Evolutionary conservation across 2,113 vertebrate genomes (phyloP).

Genomic region (Nanorana parkeri): DNA sequence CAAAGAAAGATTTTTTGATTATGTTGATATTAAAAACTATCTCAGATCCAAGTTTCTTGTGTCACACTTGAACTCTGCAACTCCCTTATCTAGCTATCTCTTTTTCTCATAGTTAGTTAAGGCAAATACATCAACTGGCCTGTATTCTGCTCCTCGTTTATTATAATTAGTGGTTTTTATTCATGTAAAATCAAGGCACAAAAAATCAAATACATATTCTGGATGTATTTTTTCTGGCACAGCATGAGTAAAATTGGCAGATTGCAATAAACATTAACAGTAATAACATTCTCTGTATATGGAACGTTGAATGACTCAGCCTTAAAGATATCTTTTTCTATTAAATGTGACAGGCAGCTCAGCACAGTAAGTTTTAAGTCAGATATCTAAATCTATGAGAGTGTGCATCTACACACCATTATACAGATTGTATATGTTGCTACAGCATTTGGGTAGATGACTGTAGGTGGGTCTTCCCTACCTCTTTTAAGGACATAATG

Average conservation of each 20-base stretch:
- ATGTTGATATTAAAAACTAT: neutral
- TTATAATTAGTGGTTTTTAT: constrained; percentile 42
- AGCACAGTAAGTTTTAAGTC: neutral
- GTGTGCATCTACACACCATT: too few species aligned
- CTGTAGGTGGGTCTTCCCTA: too few species aligned
- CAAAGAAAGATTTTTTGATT: too few species aligned
- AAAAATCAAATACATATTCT: constrained; percentile 28
- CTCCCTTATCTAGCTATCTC: constrained; percentile 10
- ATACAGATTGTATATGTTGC: neutral
- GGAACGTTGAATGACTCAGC: neutral
- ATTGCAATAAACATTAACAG: constrained; percentile 28
- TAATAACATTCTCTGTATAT: constrained; percentile 34
- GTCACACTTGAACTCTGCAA: neutral
- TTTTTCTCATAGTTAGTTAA: constrained; percentile 25
- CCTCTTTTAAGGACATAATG: too few species aligned
- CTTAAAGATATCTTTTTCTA: constrained; percentile 11
- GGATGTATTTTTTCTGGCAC: constrained; percentile 30
- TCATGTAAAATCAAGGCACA: constrained; percentile 6
- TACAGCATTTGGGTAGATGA: too few species aligned
- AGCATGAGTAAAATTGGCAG: constrained; percentile 9
- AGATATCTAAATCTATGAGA: neutral
- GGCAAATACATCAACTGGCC: constrained; percentile 4
- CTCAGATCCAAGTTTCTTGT: neutral
- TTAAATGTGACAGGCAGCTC: neutral
- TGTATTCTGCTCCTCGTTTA: neutral